Evolutionary conservation across 2,888 invertebrate genomes (phyloP), one percentile per base, ranked within the genome.

Genomic region (Margaritifera margaritifera): DNA sequence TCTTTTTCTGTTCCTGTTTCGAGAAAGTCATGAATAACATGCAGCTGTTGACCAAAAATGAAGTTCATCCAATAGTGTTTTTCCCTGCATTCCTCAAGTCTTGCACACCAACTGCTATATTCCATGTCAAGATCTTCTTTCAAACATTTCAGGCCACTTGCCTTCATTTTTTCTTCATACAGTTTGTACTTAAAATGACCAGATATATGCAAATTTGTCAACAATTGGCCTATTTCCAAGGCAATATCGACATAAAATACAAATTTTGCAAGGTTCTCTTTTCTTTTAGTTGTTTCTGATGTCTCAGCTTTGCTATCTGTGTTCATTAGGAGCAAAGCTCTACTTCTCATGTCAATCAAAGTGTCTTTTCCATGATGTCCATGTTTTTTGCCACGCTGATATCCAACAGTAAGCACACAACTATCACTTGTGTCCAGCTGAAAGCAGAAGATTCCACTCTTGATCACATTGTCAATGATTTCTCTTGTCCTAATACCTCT

Each of bases 401-500:
- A 79, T 0, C 22, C 61, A 11, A 69, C 71, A 20, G 20, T 53
- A 31, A 74, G 50, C 2, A 72, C 59, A 67, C 78, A 71, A 2
- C 6, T 27, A 42, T 42, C 42, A 11, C 2, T 2, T 1, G 67
- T 63, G 2, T 57, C n/a, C 2, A 81, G 25, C 11, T n/a, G 19
- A n/a, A 77, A 75, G 22, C 25, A n/a, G 24, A 79, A 79, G 11
- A 63, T 66, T 15, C 80, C 80, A 3, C 56, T 69, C 1, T 60
- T 54, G 6, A 78, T 25, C 50, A 80, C 75, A 42, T 63, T 77
- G 25, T 66, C 64, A 62, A 80, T 74, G 11, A 74, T 70, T 56
- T 80, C 78, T 60, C 71, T 77, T 19, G 80, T 80, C n/a, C 73
- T 71, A 57, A 78, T 77, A 22, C 78, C 79, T 69, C 75, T 72